A percentile compares a stretch with the other conserved stretches of the same genome.
phyloP scores from a whole-genome alignment of 2,888 invertebrate genomes.

The Synergus japonicus region DNA sequence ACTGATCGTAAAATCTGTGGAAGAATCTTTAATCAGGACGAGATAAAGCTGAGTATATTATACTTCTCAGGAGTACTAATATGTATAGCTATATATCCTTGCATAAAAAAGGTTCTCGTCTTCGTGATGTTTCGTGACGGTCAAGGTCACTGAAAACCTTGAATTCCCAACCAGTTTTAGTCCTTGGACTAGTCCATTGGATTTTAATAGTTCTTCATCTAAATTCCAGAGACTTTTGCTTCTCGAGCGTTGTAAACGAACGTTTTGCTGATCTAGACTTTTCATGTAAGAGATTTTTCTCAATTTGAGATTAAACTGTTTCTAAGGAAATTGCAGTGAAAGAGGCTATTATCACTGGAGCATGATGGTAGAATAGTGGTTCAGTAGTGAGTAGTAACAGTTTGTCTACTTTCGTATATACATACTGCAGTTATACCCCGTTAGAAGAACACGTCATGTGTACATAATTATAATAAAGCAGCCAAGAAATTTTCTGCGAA shows the following conservation, averaged over 20 bases:
- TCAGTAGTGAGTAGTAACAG: conserved; percentile 11
- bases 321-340: conserved; percentile 32
- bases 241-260: neutral
- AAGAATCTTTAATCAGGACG: neutral
- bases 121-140: conserved; percentile 32
- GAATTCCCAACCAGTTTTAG: conserved; percentile 11
- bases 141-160: neutral
- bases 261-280: neutral
- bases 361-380: conserved; percentile 6
- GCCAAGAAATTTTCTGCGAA: neutral
- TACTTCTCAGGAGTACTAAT: neutral
- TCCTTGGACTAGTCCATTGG: neutral
- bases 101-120: neutral
- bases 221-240: neutral
- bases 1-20: neutral
- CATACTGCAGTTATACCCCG: neutral
- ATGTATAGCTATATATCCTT: neutral
- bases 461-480: neutral
- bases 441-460: neutral
- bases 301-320: neutral
- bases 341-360: conserved; percentile 23
- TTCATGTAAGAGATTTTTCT: neutral
- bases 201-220: neutral
- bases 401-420: conserved; percentile 28
- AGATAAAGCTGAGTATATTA: neutral